A percentile compares a stretch with the other conserved stretches of the same genome.
Evolutionary conservation across 2,113 vertebrate species (phyloP).

Genomic region (Tinamus guttatus): DNA sequence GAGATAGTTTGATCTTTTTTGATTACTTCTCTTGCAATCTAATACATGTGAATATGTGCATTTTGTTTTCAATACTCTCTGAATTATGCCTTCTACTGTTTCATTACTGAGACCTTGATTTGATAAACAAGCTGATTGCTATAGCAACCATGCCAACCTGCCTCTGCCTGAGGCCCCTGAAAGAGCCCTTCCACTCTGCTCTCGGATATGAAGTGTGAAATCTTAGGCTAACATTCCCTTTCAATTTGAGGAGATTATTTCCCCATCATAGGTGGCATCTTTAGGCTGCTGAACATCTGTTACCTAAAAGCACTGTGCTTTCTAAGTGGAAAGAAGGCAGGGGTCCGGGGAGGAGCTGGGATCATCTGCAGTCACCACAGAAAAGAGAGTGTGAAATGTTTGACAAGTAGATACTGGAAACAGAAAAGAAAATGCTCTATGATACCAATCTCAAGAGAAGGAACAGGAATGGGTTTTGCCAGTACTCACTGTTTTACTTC

Average conservation of each 20-base stretch:
- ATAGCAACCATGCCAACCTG: conserved; percentile 44
- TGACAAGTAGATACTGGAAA: background rate
- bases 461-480: background rate
- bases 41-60: background rate
- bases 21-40: background rate
- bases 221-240: background rate
- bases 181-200: conserved; percentile 3
- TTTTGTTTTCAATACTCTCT: background rate
- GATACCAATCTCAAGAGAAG: background rate
- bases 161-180: background rate
- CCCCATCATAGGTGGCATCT: background rate
- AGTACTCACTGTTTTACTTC: background rate
- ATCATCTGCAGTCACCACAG: background rate
- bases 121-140: conserved; percentile 41
- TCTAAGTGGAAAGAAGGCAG: background rate
- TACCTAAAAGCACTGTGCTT: background rate
- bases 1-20: background rate
- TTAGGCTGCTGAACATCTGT: background rate
- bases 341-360: background rate
- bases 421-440: background rate
- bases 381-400: background rate
- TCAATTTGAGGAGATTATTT: conserved; percentile 29
- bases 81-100: conserved; percentile 23
- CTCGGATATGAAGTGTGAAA: background rate
- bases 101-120: conserved; percentile 5